Percentiles rank a stretch among this genome's conserved stretches.
These are phyloP conservation scores for Acanthiza pusilla DNA, from an alignment of 2,797 vertebrate species.

Conservation along the genomic window DNA sequence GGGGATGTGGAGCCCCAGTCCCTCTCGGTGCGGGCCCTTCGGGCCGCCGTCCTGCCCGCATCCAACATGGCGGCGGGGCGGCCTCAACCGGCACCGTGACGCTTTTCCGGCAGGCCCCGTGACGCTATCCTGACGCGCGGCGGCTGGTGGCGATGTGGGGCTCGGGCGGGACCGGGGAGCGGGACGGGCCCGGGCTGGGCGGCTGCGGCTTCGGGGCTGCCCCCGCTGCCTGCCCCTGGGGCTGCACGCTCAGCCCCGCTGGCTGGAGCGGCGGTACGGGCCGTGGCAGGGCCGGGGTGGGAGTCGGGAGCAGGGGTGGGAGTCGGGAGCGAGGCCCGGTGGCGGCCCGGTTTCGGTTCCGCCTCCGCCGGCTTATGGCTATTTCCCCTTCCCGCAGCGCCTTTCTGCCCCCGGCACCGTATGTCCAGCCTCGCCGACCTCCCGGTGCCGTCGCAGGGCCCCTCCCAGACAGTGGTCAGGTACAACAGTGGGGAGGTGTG, in stretches of 20 bases:
- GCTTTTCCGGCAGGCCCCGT: not conserved
- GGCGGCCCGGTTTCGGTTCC: not conserved
- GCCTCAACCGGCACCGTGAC: not conserved
- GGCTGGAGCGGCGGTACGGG: not conserved
- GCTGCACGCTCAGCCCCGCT: not conserved
- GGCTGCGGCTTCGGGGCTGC: not conserved
- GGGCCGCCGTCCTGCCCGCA: not conserved
- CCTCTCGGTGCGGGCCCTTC: fast-evolving
- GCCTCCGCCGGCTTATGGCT: not conserved
- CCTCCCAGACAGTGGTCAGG: not conserved
- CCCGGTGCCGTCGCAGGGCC: not conserved
- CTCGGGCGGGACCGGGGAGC: not conserved
- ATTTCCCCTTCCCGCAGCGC: not conserved
- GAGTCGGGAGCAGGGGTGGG: fast-evolving
- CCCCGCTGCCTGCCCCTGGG: not conserved
- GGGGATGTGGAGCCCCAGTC: not conserved
- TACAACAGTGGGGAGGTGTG: fast-evolving
- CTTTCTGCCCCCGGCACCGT: not conserved
- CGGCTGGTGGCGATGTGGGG: not conserved
- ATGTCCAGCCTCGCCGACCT: not conserved
- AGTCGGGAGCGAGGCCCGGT: too few species aligned
- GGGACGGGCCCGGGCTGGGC: not conserved
- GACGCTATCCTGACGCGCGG: not conserved
- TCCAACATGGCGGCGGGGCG: not conserved
- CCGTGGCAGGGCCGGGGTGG: too few species aligned